Percentiles rank a stretch among this genome's conserved stretches.
phyloP scores from a whole-genome alignment of 2,888 invertebrate genomes.

The Syritta pipiens region DNA sequence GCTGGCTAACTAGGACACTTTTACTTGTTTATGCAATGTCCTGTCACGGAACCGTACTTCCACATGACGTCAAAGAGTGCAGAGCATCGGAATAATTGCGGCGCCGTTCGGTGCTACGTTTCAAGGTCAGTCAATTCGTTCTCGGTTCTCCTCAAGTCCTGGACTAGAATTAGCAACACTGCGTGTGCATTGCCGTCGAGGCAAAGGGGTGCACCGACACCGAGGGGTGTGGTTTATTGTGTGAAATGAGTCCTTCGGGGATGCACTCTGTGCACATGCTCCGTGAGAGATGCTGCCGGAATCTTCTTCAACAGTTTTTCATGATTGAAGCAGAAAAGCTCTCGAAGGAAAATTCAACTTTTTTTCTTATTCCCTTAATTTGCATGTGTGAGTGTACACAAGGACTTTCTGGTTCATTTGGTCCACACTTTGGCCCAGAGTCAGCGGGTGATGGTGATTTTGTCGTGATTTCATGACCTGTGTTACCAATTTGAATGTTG shows the following conservation, averaged over 20 bases:
- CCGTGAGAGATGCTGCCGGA: constrained; percentile 35
- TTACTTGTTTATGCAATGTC: constrained; percentile 31
- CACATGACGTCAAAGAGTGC: constrained; percentile 52
- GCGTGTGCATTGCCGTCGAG: neutral
- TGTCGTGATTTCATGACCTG: constrained; percentile 56
- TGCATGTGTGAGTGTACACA: constrained; percentile 1
- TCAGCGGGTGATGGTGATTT: neutral
- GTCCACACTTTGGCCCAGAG: neutral
- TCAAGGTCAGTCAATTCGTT: constrained; percentile 61
- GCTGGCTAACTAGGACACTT: constrained; percentile 11
- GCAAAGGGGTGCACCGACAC: constrained; percentile 11
- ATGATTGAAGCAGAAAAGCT: constrained; percentile 4
- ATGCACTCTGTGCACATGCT: constrained; percentile 45
- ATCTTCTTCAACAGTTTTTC: neutral
- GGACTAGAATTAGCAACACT: constrained; percentile 15
- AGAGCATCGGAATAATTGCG: constrained; percentile 15
- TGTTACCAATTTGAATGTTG: constrained; percentile 53
- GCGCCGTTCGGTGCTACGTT: constrained; percentile 15
- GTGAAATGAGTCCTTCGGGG: neutral
- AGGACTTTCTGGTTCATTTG: constrained; percentile 33
- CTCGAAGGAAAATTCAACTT: constrained; percentile 17
- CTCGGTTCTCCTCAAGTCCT: constrained; percentile 9
- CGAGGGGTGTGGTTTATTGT: constrained; percentile 54
- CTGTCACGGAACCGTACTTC: too few relatives aligned
- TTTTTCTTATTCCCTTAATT: neutral